phyloP scores from a whole-genome alignment of 2,888 invertebrate genomes.

The Himalopsyche anomala region DNA sequence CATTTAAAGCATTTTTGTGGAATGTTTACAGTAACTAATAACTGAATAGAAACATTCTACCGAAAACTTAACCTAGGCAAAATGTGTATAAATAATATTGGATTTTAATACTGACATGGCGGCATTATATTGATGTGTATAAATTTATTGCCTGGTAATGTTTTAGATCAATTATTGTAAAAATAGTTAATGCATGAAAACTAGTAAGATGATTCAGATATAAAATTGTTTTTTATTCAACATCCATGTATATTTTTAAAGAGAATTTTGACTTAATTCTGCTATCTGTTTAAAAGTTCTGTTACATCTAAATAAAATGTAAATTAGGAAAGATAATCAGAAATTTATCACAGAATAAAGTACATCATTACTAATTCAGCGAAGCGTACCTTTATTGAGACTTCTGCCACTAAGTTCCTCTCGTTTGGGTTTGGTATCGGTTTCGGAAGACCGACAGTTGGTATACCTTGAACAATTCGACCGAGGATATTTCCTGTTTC shows the following conservation, averaged over 20 bases:
- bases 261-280: no score
- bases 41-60: slow-evolving; percentile 32
- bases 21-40: not conserved
- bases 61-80: not conserved
- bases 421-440: slow-evolving; percentile 88
- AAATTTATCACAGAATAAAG: not conserved
- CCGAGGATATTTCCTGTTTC: slow-evolving; percentile 91
- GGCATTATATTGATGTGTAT: not conserved
- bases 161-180: not conserved
- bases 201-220: no score
- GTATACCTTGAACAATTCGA: slow-evolving; percentile 79
- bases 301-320: no score
- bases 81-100: slow-evolving; percentile 63
- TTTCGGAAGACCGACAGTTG: slow-evolving; percentile 71
- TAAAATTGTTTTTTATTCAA: no score
- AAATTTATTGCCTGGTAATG: not conserved
- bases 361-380: not conserved
- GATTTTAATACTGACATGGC: not conserved
- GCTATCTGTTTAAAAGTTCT: no score
- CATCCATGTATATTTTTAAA: no score
- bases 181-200: no score
- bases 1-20: slow-evolving; percentile 10
- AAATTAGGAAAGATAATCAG: no score
- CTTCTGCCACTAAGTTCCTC: slow-evolving; percentile 93
- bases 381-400: slow-evolving; percentile 84